Percentiles rank a stretch among this genome's conserved stretches.
phyloP scores from a whole-genome alignment of 2,797 vertebrate genomes.

The Gambusia yucatana region DNA sequence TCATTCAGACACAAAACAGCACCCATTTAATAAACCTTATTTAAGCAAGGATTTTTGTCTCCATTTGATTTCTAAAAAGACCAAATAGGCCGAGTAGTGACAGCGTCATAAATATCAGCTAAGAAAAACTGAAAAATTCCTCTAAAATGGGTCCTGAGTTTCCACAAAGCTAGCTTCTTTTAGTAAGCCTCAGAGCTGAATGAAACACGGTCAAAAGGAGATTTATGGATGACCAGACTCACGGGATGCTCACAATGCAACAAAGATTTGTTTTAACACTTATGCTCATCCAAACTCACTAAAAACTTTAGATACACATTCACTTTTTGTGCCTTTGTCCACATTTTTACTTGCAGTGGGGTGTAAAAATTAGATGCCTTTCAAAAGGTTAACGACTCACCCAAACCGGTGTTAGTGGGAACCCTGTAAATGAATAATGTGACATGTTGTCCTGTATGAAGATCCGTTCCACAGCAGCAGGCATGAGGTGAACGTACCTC shows the following conservation, averaged over 20 bases:
- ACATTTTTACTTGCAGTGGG: background rate
- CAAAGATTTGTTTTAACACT: background rate
- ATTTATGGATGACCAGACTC: background rate
- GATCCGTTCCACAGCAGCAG: background rate
- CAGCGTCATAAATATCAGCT: background rate
- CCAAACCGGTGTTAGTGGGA: background rate
- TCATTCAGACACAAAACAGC: background rate
- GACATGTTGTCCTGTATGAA: conserved; percentile 3
- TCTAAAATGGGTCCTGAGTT: background rate
- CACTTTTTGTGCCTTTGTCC: background rate
- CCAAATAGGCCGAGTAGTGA: background rate
- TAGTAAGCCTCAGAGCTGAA: background rate
- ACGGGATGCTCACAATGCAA: background rate
- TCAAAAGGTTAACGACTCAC: background rate
- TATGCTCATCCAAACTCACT: background rate
- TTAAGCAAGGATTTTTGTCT: background rate
- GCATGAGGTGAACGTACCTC: background rate
- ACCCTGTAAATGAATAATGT: conserved; percentile 19
- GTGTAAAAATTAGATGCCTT: background rate
- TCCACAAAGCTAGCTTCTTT: background rate
- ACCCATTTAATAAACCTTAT: background rate
- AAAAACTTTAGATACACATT: background rate
- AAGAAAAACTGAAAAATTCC: background rate
- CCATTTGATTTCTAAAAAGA: background rate
- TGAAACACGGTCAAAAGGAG: background rate